Base-by-base conservation (phyloP, 1,140 invertebrate genomes). In the Eumaeus atala region DNA sequence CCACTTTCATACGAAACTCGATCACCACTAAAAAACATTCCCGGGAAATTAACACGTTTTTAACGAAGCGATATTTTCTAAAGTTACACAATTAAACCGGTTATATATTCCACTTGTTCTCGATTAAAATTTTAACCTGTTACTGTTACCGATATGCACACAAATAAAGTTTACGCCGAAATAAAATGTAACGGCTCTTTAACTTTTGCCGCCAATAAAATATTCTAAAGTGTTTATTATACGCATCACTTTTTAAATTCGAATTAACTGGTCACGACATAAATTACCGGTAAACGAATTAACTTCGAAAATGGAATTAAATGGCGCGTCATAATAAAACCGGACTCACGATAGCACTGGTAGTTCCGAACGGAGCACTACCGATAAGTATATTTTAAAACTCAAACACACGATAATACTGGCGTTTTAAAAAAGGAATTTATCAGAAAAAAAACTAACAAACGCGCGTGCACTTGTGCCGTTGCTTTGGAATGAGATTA, bases 401-500 rank as follows among this genome's bases (percentile, higher is more conserved):
- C 42, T 16, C 42, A 17, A 47, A 11, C 18, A 0, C 16, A 17
- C 18, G 16, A 0, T 11, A 11, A 47, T n/a, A 9, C 9, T 47
- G n/a, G 2, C 16, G 14, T 9, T 12, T 50, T 12, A 51, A 56
- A 63, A 58, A 60, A 36, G 40, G 49, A 60, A 59, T 56, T 62
- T 54, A 49, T 40, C 33, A 28, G 12, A 42, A 28, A 52, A 57
- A 66, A 64, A 63, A 70, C 63, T 66, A 72, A 74, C 64, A 74
- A 74, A 74, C 75, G 67, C 61, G 74, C 72, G 73, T 67, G 68
- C 67, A 67, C 67, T 69, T 64, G 63, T 72, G 70, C 59, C 66
- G 70, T 70, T 70, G 64, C 56, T 70, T 67, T 72, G 72, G 72
- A 82, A 72, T 81, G 77, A 84, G 76, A 82, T 82, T 84, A 84